Conservation (phyloP, 64 coral and sea anemone genomes). For the Dendronephthya gigantea region DNA sequence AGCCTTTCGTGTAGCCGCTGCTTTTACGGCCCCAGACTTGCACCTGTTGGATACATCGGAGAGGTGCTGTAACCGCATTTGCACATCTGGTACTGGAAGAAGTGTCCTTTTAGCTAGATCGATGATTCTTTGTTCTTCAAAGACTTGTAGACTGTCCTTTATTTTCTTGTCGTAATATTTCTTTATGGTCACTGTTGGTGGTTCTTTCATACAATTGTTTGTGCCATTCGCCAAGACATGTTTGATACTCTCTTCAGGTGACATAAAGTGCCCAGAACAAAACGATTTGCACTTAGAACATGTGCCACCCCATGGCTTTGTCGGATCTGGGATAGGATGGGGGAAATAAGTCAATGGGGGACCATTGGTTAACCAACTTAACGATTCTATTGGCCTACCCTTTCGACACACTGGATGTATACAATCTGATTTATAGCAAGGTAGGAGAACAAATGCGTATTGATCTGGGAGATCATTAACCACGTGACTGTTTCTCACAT, state of each 20-base stretch:
- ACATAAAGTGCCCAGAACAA: constrained; percentile 39
- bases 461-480: constrained; percentile 8
- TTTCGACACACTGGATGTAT: constrained; percentile 26
- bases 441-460: constrained; percentile 31
- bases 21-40: constrained; percentile 19
- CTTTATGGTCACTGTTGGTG: constrained; percentile 4
- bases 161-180: no score
- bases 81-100: constrained; percentile 13
- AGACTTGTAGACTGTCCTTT: no score
- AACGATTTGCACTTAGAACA: constrained; percentile 24
- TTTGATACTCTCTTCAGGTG: constrained; percentile 34
- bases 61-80: constrained; percentile 45
- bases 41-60: background rate
- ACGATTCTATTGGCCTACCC: constrained; percentile 3
- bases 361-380: background rate
- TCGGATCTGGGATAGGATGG: constrained; percentile 22
- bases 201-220: constrained; percentile 9
- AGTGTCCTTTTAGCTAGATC: constrained; percentile 22
- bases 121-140: constrained; percentile 1
- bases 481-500: constrained; percentile 27
- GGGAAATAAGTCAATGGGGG: background rate
- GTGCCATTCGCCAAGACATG: constrained; percentile 25
- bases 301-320: constrained; percentile 37
- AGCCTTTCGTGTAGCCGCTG: background rate
- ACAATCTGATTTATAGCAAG: constrained; percentile 16